These are phyloP conservation scores for Baronia brevicornis DNA, from an alignment of 2,888 invertebrate genomes.

Conservation along the genomic window DNA sequence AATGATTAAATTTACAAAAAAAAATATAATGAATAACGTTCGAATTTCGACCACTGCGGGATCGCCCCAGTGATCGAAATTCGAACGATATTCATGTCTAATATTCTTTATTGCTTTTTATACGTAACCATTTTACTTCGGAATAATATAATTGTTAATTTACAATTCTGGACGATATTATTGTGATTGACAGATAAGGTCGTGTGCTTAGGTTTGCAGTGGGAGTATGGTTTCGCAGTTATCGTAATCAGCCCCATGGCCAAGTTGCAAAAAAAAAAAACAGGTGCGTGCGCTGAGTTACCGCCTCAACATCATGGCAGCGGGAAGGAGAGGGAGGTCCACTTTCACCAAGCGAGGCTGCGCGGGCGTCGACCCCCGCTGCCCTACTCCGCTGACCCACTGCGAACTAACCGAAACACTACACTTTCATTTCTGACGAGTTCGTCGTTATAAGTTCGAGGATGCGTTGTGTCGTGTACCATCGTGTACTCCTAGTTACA, in stretches of 20 bases:
- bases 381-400: constrained; percentile 73
- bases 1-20: no score
- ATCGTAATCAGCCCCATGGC: constrained; percentile 72
- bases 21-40: no score
- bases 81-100: no score
- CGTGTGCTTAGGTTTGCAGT: constrained; percentile 62
- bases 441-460: constrained; percentile 59
- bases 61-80: no score
- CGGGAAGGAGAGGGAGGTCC: constrained; percentile 50
- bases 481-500: constrained; percentile 36
- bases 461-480: constrained; percentile 53
- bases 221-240: constrained; percentile 62
- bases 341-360: constrained; percentile 73
- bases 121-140: no score
- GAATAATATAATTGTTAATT: no score
- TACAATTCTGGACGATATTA: constrained; percentile 28
- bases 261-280: constrained; percentile 66
- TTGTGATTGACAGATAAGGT: constrained; percentile 59
- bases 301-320: constrained; percentile 46
- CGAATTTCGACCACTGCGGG: no score
- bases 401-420: constrained; percentile 62
- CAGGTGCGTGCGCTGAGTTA: constrained; percentile 65
- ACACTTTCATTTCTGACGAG: constrained; percentile 69
- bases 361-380: constrained; percentile 70
- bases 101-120: no score